Evolutionary conservation across 2,888 invertebrate genomes (phyloP).

Genomic region (Pelosia muscerda): DNA sequence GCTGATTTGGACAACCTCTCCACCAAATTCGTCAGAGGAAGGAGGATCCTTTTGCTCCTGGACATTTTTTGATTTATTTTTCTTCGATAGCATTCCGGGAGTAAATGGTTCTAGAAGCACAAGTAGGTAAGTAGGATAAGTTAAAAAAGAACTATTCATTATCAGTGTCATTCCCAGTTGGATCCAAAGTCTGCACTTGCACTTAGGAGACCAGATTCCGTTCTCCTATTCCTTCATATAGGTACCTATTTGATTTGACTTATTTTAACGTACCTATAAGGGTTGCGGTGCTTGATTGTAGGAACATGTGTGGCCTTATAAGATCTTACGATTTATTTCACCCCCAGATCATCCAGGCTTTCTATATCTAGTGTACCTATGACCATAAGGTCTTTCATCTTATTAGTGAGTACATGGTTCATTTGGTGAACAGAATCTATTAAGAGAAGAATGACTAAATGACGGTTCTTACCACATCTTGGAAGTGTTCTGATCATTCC

Average conservation of each 20-base stretch:
- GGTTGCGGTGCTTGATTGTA: too few relatives aligned
- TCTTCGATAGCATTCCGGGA: slow-evolving; percentile 17
- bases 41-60: background rate
- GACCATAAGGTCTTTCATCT: too few relatives aligned
- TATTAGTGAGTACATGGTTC: too few relatives aligned
- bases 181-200: background rate
- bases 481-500: slow-evolving; percentile 59
- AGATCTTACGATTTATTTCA: too few relatives aligned
- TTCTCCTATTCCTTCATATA: too few relatives aligned
- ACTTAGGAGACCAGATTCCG: background rate
- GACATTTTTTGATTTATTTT: background rate
- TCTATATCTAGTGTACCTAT: too few relatives aligned
- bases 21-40: background rate
- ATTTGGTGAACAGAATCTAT: too few relatives aligned
- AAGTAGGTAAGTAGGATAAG: background rate
- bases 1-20: background rate
- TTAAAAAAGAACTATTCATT: background rate
- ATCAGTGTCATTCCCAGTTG: background rate
- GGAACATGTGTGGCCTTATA: too few relatives aligned
- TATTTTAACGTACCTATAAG: too few relatives aligned
- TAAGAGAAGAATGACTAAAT: background rate
- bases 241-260: background rate
- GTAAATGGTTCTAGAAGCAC: slow-evolving; percentile 32
- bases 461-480: slow-evolving; percentile 63
- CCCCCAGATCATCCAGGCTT: too few relatives aligned